A percentile compares a stretch with the other conserved stretches of the same genome.
Evolutionary conservation across 2,888 invertebrate genomes (phyloP).

Genomic region (Homarus gammarus): DNA sequence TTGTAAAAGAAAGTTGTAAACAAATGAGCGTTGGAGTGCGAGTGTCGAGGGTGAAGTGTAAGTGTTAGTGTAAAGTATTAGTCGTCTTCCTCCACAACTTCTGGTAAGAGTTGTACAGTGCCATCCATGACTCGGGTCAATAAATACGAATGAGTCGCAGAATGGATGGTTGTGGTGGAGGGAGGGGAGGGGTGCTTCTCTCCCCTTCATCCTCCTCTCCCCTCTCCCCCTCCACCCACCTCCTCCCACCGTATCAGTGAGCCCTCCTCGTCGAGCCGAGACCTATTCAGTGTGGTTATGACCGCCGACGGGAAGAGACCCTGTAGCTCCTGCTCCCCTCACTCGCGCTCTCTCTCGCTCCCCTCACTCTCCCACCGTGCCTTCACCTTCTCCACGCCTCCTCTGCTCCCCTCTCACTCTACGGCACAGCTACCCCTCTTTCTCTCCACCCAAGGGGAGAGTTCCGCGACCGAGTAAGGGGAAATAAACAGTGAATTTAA

Average conservation of each 20-base stretch:
- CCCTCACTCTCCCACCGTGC: background rate
- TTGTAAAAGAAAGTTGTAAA: no score
- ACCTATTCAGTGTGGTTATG: conserved; percentile 7
- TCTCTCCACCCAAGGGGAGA: background rate
- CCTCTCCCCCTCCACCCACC: background rate
- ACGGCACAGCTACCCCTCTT: background rate
- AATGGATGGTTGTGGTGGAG: conserved; percentile 39
- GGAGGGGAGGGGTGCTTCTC: conserved; percentile 1
- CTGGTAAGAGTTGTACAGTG: conserved; percentile 11
- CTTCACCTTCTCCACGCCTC: background rate
- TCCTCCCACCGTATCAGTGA: background rate
- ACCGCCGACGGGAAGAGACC: background rate
- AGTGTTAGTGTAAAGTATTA: no score
- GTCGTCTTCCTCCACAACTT: no score
- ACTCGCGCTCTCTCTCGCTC: background rate
- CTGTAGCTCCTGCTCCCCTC: background rate
- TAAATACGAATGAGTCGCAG: conserved; percentile 49
- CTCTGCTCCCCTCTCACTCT: background rate
- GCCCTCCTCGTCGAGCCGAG: background rate
- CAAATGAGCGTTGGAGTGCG: no score
- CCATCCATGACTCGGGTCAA: conserved; percentile 48
- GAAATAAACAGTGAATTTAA: background rate
- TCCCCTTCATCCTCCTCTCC: background rate
- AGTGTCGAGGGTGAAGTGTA: no score
- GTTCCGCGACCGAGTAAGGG: background rate